A percentile compares a stretch with the other conserved stretches of the same genome.
These are phyloP conservation scores for Nemurella pictetii DNA, from an alignment of 2,888 invertebrate species.

Conservation along the genomic window DNA sequence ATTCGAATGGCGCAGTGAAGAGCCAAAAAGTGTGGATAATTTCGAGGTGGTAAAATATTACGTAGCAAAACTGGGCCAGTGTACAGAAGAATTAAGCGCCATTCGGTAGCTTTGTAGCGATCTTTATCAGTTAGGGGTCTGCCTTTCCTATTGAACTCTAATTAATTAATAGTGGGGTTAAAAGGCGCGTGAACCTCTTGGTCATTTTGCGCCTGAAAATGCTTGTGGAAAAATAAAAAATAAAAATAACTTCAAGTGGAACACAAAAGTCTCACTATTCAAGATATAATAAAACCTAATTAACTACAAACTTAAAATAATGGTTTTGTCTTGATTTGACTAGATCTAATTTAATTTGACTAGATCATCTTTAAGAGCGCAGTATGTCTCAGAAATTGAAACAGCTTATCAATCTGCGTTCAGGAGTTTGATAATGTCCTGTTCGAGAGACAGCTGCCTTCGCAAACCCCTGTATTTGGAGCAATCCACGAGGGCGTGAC, in stretches of 20 bases:
- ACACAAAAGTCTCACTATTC: too few relatives aligned
- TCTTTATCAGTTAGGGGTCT: constrained; percentile 40
- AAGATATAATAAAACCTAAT: too few relatives aligned
- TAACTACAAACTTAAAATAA: too few relatives aligned
- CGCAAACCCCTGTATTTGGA: neutral
- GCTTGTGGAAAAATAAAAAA: too few relatives aligned
- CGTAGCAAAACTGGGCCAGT: constrained; percentile 44
- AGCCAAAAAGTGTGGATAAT: constrained; percentile 44
- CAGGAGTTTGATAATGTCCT: neutral
- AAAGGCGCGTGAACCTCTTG: too few relatives aligned
- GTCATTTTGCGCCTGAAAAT: too few relatives aligned
- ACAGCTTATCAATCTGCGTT: neutral
- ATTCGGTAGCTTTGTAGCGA: constrained; percentile 46
- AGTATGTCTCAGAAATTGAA: neutral
- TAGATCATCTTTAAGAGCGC: neutral
- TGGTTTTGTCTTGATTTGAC: too few relatives aligned
- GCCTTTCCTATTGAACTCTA: constrained; percentile 44
- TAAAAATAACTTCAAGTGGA: too few relatives aligned
- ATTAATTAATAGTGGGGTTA: too few relatives aligned
- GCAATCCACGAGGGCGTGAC: neutral
- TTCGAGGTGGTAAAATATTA: constrained; percentile 38
- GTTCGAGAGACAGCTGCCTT: neutral
- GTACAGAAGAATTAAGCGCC: constrained; percentile 45
- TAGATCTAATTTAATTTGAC: neutral
- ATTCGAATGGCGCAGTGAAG: constrained; percentile 44